Evolutionary conservation across 2,888 invertebrate genomes (phyloP).

Genomic region (Lamellibrachia satsuma): DNA sequence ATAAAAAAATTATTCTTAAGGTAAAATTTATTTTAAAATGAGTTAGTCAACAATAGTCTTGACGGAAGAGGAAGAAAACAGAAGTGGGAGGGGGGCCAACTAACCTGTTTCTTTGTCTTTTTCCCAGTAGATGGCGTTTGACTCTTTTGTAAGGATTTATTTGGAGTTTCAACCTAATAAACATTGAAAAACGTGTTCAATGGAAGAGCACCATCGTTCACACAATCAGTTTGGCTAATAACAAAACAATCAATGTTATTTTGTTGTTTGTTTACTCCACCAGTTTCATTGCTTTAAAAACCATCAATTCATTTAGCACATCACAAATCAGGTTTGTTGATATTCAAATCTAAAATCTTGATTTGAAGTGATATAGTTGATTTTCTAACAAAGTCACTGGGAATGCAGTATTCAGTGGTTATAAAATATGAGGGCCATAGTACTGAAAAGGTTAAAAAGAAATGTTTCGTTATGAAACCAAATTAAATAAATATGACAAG

Average conservation of each 20-base stretch:
- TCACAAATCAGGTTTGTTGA: too few species aligned
- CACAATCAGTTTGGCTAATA: background rate
- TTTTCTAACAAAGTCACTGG: too few species aligned
- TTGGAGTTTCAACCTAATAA: background rate
- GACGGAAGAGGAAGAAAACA: background rate
- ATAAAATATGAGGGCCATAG: too few species aligned
- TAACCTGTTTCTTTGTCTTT: background rate
- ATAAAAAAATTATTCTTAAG: too few species aligned
- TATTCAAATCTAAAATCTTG: too few species aligned
- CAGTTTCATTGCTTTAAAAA: too few species aligned
- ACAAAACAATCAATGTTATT: background rate
- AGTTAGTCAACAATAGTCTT: too few species aligned
- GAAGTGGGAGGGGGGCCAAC: background rate
- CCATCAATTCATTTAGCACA: too few species aligned
- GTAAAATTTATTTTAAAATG: too few species aligned
- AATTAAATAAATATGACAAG: background rate
- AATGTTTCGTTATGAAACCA: background rate
- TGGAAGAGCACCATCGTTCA: background rate
- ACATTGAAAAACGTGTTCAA: background rate
- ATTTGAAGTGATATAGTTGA: too few species aligned
- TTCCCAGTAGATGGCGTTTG: conserved; percentile 1
- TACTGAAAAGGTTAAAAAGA: background rate
- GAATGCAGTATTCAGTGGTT: too few species aligned
- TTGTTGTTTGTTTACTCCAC: background rate
- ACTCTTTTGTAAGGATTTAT: background rate